phyloP scores from a whole-genome alignment of 2,888 invertebrate genomes.

The Zygothrica quintamaculata region DNA sequence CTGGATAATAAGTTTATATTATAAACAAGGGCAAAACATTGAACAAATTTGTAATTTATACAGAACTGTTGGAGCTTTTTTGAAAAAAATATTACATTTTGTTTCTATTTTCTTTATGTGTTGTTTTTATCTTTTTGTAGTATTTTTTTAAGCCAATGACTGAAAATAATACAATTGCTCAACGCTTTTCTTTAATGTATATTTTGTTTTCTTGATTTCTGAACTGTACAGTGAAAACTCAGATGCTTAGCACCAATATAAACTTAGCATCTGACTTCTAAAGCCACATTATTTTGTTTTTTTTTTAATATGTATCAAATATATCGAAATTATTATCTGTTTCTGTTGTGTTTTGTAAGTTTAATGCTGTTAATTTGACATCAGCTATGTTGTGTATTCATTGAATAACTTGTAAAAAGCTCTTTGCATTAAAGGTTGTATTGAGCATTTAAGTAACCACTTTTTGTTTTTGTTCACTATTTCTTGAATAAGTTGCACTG shows the following conservation, averaged over 20 bases:
- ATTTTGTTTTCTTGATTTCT: constrained; percentile 30
- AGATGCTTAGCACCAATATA: constrained; percentile 73
- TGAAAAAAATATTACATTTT: too few species aligned
- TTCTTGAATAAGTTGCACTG: constrained; percentile 34
- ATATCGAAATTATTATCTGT: constrained; percentile 54
- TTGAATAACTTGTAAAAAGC: constrained; percentile 46
- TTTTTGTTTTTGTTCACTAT: constrained; percentile 49
- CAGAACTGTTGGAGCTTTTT: constrained; percentile 42
- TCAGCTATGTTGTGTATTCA: constrained; percentile 30
- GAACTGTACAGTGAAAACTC: constrained; percentile 50
- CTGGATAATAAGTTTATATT: constrained; percentile 42
- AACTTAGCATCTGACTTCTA: constrained; percentile 75
- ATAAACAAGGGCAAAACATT: constrained; percentile 61
- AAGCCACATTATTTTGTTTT: constrained; percentile 64
- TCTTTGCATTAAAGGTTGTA: constrained; percentile 53
- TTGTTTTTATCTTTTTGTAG: too few species aligned
- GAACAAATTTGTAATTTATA: constrained; percentile 56
- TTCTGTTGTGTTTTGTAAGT: constrained; percentile 41
- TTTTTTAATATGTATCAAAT: constrained; percentile 69
- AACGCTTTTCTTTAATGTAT: too few species aligned
- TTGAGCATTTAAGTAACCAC: constrained; percentile 65
- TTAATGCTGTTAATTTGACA: constrained; percentile 55
- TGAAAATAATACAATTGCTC: constrained; percentile 59
- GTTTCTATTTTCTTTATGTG: too few species aligned
- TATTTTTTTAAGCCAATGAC: too few species aligned